Evolutionary conservation across 1,140 invertebrate species (phyloP).

Genomic region (Neoseiulus cucumeris): DNA sequence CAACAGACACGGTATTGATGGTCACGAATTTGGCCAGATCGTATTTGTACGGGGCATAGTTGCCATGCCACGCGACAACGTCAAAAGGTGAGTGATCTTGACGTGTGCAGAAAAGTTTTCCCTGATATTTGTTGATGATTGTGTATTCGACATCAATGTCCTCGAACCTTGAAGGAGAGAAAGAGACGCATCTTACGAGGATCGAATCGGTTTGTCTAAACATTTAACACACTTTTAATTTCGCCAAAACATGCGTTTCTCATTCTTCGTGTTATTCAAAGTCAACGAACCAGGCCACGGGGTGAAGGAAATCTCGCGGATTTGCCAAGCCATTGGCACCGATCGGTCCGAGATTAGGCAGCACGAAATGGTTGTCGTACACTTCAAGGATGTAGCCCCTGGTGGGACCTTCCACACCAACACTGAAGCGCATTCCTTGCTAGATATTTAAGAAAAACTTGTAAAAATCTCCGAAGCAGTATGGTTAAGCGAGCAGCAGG

Average conservation of each 20-base stretch:
- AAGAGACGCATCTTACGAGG: constrained; percentile 9
- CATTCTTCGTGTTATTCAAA: no score
- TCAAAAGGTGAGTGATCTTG: constrained; percentile 88
- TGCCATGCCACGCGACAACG: constrained; percentile 97
- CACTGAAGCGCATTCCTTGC: constrained; percentile 77
- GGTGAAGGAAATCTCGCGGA: constrained; percentile 79
- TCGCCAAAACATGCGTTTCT: no score
- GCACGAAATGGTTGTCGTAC: constrained; percentile 72
- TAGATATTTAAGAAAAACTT: constrained; percentile 27
- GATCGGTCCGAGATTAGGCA: constrained; percentile 87
- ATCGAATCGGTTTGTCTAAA: constrained; percentile 18
- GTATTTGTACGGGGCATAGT: constrained; percentile 96
- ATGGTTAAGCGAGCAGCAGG: background rate
- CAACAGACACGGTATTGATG: constrained; percentile 87
- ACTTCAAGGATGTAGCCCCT: constrained; percentile 92
- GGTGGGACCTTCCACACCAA: constrained; percentile 50
- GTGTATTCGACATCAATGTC: constrained; percentile 45
- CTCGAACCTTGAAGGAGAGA: constrained; percentile 34
- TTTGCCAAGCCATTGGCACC: constrained; percentile 94
- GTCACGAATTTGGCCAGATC: constrained; percentile 77
- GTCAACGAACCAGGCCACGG: constrained; percentile 46
- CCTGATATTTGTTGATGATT: constrained; percentile 76
- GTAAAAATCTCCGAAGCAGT: background rate
- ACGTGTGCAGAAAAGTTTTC: constrained; percentile 53
- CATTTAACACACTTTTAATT: background rate